These are phyloP conservation scores for Napeogenes inachia DNA, from an alignment of 2,888 invertebrate genomes.

Conservation along the genomic window DNA sequence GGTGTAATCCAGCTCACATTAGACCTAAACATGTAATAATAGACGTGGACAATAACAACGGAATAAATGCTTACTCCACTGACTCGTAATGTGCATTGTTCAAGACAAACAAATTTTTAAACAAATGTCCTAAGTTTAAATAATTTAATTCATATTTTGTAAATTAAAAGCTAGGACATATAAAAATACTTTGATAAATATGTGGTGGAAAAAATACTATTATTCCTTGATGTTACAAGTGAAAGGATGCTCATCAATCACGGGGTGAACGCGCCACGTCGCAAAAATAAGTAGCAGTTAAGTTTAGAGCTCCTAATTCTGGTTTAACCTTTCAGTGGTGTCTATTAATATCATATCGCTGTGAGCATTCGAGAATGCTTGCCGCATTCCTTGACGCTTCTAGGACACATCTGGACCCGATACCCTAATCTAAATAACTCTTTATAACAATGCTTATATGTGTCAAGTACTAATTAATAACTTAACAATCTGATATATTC, in stretches of 20 bases:
- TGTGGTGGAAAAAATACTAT: background rate
- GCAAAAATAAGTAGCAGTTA: conserved; percentile 68
- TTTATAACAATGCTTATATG: background rate
- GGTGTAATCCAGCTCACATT: background rate
- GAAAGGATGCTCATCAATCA: background rate
- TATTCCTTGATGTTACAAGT: background rate
- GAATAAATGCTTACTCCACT: background rate
- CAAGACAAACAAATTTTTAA: background rate
- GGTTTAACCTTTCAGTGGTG: conserved; percentile 41
- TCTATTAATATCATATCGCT: conserved; percentile 53
- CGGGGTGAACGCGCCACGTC: conserved; percentile 27
- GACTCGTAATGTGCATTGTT: background rate
- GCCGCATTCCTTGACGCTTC: conserved; percentile 24
- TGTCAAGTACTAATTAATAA: background rate
- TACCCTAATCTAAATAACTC: background rate
- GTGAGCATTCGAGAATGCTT: conserved; percentile 46
- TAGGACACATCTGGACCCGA: conserved; percentile 30
- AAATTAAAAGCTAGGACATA: too few species aligned
- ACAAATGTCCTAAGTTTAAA: background rate
- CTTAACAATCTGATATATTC: too few species aligned
- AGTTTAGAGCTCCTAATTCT: conserved; percentile 68
- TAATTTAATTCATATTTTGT: background rate
- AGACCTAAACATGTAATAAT: conserved; percentile 1
- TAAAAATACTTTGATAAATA: background rate
- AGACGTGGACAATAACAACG: background rate